Conservation (phyloP, 2,113 vertebrate genomes). For the Procavia capensis region DNA sequence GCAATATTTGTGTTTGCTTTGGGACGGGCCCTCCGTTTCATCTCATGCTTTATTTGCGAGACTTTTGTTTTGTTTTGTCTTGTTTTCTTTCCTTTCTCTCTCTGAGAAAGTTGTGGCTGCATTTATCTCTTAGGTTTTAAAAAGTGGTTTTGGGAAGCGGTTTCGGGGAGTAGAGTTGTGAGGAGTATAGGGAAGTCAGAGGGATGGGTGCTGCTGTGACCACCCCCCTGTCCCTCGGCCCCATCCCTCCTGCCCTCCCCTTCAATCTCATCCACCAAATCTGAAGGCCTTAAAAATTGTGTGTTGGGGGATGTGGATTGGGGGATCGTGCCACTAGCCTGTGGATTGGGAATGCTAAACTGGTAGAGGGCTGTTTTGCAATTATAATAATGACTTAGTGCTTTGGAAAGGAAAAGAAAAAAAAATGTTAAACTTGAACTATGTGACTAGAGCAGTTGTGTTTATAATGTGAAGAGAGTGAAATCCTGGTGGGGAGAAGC, state of each 20-base stretch:
- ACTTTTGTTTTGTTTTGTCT: neutral
- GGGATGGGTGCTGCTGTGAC: constrained; percentile 80
- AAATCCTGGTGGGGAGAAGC: constrained; percentile 83
- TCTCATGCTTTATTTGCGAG: constrained; percentile 88
- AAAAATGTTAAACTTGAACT: constrained; percentile 92
- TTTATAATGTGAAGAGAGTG: constrained; percentile 92
- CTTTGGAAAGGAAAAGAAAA: constrained; percentile 87
- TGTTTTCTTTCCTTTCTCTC: constrained; percentile 51
- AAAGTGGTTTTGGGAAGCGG: constrained; percentile 69
- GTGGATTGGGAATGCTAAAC: constrained; percentile 30
- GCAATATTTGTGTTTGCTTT: constrained; percentile 85
- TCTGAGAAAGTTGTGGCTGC: constrained; percentile 69
- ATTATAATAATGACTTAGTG: constrained; percentile 85
- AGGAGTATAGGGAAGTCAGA: constrained; percentile 73
- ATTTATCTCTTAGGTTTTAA: constrained; percentile 83
- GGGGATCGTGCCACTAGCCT: neutral
- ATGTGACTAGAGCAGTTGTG: constrained; percentile 93
- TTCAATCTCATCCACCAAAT: constrained; percentile 61
- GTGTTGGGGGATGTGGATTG: constrained; percentile 15
- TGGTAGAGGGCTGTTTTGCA: constrained; percentile 77
- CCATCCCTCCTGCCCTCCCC: constrained; percentile 40
- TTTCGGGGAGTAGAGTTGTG: constrained; percentile 78
- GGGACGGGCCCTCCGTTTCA: constrained; percentile 88
- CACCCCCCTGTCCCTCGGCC: constrained; percentile 77
- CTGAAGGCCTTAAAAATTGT: constrained; percentile 83